Base-by-base conservation (phyloP, 2,797 vertebrate species). In the Sphenopsis melanotis region DNA sequence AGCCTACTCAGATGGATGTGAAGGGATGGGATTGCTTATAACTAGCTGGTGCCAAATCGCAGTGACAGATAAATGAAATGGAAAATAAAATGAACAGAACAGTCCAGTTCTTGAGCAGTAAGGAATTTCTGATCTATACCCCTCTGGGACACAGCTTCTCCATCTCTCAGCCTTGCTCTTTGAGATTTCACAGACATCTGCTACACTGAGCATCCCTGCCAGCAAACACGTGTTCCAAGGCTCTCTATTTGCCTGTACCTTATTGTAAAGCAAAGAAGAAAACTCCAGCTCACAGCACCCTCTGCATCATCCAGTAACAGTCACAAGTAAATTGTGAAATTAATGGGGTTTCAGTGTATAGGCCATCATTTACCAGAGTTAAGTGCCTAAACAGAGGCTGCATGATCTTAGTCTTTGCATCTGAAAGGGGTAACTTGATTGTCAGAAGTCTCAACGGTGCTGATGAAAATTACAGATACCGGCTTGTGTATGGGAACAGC, bases 381-480 rank as follows among this genome's bases (percentile, higher is more conserved):
- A 42, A 36, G 15, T 61, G 52, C 30, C 23, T 71, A 57, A 68
- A 52, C 0, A 5, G 42, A 87, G 26, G 34, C 26, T 87, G 44
- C 17, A 79, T 66, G 30, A 74, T 30, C 14, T 47, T 52, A 56
- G 23, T 59, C 52, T 82, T 64, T 41, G 30, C 5, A 2, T 66
- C 64, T 71, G 49, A 93, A 89, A 71, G 11, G 13, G n/a, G 6
- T 37, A 89, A 76, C 36, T 83, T 76, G 39, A 92, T 78, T 93
- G 87, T 91, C 79, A 72, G 57, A 86, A 90, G 56, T 49, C 44
- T 82, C 34, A 89, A 44, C 4, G 14, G 36, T 2, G 3, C 44
- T 83, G 68, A 84, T 95, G 77, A 92, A 78, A 89, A 82, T 63
- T 79, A 71, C 75, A 93, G 79, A 76, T 53, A 80, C 30, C 47